Percentiles rank a stretch among this genome's conserved stretches.
These are phyloP conservation scores for Sesia apiformis DNA, from an alignment of 2,888 invertebrate genomes.

Conservation along the genomic window DNA sequence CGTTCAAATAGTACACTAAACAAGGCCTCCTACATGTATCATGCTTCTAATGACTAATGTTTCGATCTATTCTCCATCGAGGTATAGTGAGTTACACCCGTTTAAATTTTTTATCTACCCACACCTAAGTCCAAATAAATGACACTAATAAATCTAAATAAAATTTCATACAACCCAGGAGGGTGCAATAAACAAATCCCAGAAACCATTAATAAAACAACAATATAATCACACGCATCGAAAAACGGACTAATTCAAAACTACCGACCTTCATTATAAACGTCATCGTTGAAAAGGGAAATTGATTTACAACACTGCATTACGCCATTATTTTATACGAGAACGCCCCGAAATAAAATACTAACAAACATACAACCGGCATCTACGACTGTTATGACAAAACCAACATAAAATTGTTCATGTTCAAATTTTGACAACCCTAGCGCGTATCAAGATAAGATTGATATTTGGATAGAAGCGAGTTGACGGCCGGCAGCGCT, in stretches of 20 bases:
- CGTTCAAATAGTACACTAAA: too few relatives aligned
- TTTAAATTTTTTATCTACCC: too few relatives aligned
- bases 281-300: constrained; percentile 66
- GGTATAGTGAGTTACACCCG: too few relatives aligned
- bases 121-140: background rate
- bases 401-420: constrained; percentile 19
- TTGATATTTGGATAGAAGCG: constrained; percentile 17
- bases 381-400: constrained; percentile 67
- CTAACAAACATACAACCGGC: constrained; percentile 72
- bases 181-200: background rate
- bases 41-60: too few relatives aligned
- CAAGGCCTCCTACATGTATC: too few relatives aligned
- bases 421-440: constrained; percentile 8
- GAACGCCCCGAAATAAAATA: constrained; percentile 73
- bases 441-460: constrained; percentile 19
- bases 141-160: background rate
- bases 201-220: background rate
- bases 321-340: constrained; percentile 72
- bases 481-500: constrained; percentile 13
- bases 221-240: constrained; percentile 43
- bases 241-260: constrained; percentile 50
- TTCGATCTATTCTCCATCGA: too few relatives aligned
- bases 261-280: constrained; percentile 63
- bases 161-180: background rate
- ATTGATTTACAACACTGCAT: constrained; percentile 70